Evolutionary conservation across 2,888 invertebrate species (phyloP).

Genomic region (Sarcophaga variegata): DNA sequence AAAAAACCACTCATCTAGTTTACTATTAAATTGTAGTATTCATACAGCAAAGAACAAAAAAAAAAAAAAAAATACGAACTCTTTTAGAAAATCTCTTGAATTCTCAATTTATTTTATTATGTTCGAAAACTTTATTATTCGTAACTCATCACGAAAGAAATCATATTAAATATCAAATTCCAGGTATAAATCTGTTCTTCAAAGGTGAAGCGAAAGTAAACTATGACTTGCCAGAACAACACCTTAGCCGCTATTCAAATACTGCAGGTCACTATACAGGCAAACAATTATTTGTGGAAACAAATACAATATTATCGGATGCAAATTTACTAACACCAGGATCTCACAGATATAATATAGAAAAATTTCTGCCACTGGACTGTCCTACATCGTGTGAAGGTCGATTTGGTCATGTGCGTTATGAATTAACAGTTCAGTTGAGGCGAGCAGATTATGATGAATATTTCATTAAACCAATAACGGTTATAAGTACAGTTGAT

Average conservation of each 20-base stretch:
- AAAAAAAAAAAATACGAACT: no score
- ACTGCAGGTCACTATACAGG: conserved; percentile 42
- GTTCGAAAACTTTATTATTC: no score
- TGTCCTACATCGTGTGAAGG: conserved; percentile 84
- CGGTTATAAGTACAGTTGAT: conserved; percentile 89
- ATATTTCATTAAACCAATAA: conserved; percentile 82
- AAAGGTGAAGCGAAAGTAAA: conserved; percentile 73
- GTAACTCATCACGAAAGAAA: no score
- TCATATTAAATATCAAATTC: background rate
- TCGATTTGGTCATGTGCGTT: conserved; percentile 87
- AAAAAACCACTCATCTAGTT: no score
- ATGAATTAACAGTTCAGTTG: conserved; percentile 86
- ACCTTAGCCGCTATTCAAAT: conserved; percentile 15
- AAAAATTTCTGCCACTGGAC: conserved; percentile 67
- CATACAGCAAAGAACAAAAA: no score
- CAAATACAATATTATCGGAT: conserved; percentile 49
- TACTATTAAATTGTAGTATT: no score
- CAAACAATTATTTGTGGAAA: conserved; percentile 66
- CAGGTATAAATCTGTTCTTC: conserved; percentile 69
- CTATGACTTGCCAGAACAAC: conserved; percentile 46
- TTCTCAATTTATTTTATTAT: no score
- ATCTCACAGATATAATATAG: conserved; percentile 69
- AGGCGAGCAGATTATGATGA: conserved; percentile 89
- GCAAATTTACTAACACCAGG: conserved; percentile 56
- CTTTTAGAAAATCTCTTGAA: no score